Evolutionary conservation across 2,797 vertebrate genomes (phyloP), one percentile per base, ranked within the genome.

Genomic region (Peromyscus eremicus): DNA sequence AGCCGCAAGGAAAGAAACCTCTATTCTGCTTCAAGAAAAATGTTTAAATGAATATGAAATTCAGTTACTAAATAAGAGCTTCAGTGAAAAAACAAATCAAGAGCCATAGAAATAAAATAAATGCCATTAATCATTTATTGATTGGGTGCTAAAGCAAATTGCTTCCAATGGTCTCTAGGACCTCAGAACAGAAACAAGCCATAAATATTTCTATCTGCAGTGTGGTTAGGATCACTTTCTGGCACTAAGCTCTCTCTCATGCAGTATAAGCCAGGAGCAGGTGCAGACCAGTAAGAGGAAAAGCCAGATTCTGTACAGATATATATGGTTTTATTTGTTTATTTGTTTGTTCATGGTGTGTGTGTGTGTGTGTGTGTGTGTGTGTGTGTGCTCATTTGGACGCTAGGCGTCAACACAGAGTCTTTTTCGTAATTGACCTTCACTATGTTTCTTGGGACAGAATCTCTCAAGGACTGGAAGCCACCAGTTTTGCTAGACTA

Each of bases 31-130:
- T 95, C 64, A 92, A 92, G 34, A 66, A 93, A 94, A 96, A 94
- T 83, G 75, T 77, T 95, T 93, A 97, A 95, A 97, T 87, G 52
- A 95, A 96, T 96, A 95, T 76, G 75, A 89, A 97, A 66, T 94
- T 40, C 23, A 87, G 60, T 82, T 68, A 94, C 14, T 49, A 96
- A 92, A 92, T 81, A 89, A 94, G 73, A 94, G 21, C 49, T 91
- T 27, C 25, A 91, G 52, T n/a, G 92, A 87, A 73, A 87, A 91
- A 94, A 73, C 75, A 96, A 95, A 95, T 96, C 70, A 96, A 96
- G 55, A 94, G 12, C 70, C 49, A 62, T 70, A 95, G 60, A 97
- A 94, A 97, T 68, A 85, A 97, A 97, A 93, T 89, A 89, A 94
- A 96, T 86, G 29, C 0, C 52, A 95, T 94, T 23, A 94, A 83